These are phyloP conservation scores for Microchirus variegatus DNA, from an alignment of 2,797 vertebrate species.

Conservation along the genomic window DNA sequence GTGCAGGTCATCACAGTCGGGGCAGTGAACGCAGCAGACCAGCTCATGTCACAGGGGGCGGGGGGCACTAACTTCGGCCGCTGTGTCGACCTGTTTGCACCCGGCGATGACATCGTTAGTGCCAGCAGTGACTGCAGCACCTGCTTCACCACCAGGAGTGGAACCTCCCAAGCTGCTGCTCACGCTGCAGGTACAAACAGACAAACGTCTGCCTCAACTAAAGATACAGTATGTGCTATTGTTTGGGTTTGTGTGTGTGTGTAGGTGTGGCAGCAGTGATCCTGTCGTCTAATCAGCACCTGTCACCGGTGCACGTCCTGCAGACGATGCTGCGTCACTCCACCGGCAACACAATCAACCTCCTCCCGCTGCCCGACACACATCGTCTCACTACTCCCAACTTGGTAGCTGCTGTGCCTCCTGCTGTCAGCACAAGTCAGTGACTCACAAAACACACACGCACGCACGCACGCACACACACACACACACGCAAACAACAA, in stretches of 20 bases:
- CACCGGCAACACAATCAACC: constrained; percentile 75
- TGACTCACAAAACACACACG: not conserved
- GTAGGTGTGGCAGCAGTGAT: constrained; percentile 86
- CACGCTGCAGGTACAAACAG: constrained; percentile 81
- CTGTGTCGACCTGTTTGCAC: constrained; percentile 91
- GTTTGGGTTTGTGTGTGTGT: not conserved
- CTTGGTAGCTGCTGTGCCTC: constrained; percentile 81
- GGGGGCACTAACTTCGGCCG: constrained; percentile 88
- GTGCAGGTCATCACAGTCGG: constrained; percentile 90
- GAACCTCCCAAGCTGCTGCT: constrained; percentile 90
- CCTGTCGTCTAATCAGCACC: constrained; percentile 74
- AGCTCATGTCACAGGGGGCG: constrained; percentile 81
- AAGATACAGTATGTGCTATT: not conserved
- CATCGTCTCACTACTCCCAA: constrained; percentile 84
- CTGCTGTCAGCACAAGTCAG: constrained; percentile 62
- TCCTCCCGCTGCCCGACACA: constrained; percentile 75
- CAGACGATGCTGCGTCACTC: constrained; percentile 84
- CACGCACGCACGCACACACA: no score
- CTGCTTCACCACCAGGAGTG: constrained; percentile 87
- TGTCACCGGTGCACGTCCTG: constrained; percentile 80
- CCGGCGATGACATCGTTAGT: constrained; percentile 89
- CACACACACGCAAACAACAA: not conserved
- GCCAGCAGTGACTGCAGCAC: constrained; percentile 91
- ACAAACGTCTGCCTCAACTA: not conserved
- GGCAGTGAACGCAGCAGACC: constrained; percentile 85